phyloP scores from a whole-genome alignment of 2,888 invertebrate species.

The Lepidocyrtoides sp. region DNA sequence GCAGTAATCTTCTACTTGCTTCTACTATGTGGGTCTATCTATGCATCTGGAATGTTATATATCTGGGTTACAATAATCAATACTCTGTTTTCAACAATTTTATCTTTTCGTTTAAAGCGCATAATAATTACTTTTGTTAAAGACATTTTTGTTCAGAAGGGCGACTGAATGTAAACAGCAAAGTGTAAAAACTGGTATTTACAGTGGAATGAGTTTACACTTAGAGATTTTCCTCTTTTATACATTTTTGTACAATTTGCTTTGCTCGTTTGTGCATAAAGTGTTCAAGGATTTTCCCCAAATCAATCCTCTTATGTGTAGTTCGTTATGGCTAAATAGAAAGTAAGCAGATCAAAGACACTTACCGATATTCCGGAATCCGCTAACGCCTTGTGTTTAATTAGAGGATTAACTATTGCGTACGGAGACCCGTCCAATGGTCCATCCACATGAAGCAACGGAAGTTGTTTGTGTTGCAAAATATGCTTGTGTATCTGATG shows the following conservation, averaged over 20 bases:
- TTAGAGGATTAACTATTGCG: conserved; percentile 81
- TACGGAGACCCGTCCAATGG: conserved; percentile 83
- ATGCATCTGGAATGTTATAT: background rate
- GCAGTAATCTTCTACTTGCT: background rate
- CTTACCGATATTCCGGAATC: conserved; percentile 84
- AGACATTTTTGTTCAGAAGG: background rate
- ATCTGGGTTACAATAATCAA: no score
- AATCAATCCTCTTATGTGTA: no score
- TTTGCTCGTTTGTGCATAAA: no score
- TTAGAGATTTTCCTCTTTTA: no score
- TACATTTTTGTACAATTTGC: no score
- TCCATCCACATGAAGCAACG: conserved; percentile 74
- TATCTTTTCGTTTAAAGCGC: no score
- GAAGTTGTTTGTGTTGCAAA: background rate
- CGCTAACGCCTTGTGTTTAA: conserved; percentile 81
- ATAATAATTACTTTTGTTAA: background rate
- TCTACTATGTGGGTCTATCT: background rate
- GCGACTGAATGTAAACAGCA: conserved; percentile 1
- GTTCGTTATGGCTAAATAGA: no score
- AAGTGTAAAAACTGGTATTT: no score
- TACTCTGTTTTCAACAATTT: background rate
- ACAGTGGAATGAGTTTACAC: no score
- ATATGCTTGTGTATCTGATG: conserved; percentile 46
- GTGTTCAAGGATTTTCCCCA: no score
- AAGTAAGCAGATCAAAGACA: background rate